Conservation (phyloP, 2,797 vertebrate species). For the Uromys caudimaculatus region DNA sequence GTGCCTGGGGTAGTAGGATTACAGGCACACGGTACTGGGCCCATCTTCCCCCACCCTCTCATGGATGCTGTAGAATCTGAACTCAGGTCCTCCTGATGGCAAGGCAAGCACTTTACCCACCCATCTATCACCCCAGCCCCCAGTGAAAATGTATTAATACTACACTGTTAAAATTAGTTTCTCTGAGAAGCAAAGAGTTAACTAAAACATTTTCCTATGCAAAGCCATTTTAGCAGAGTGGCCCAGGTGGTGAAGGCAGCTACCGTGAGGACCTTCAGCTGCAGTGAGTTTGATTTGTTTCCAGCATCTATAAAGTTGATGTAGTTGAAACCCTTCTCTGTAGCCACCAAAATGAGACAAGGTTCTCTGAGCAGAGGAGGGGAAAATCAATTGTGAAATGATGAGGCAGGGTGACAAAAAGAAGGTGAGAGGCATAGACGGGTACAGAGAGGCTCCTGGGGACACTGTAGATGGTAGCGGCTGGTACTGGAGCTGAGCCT, state of each 20-base stretch:
- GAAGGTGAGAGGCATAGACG: neutral
- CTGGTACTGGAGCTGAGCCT: neutral
- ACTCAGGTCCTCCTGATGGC: neutral
- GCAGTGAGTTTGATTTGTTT: neutral
- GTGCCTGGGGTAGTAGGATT: neutral
- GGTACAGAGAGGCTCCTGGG: neutral
- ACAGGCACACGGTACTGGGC: neutral
- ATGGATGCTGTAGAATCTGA: neutral
- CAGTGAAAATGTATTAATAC: neutral
- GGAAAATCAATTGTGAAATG: neutral
- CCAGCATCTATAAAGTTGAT: neutral
- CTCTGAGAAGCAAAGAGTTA: neutral
- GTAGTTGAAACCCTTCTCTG: neutral
- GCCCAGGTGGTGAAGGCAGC: neutral
- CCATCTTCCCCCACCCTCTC: too few relatives aligned
- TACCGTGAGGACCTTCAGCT: neutral
- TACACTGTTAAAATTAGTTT: neutral
- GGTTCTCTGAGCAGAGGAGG: neutral
- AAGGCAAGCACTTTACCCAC: neutral
- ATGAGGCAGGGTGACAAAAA: neutral
- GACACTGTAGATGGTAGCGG: neutral
- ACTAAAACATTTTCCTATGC: neutral
- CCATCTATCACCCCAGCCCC: too few relatives aligned
- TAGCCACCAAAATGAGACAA: neutral
- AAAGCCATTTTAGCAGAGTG: neutral